These are phyloP conservation scores for Sciurus niger DNA, from an alignment of 2,113 vertebrate species.

Conservation along the genomic window DNA sequence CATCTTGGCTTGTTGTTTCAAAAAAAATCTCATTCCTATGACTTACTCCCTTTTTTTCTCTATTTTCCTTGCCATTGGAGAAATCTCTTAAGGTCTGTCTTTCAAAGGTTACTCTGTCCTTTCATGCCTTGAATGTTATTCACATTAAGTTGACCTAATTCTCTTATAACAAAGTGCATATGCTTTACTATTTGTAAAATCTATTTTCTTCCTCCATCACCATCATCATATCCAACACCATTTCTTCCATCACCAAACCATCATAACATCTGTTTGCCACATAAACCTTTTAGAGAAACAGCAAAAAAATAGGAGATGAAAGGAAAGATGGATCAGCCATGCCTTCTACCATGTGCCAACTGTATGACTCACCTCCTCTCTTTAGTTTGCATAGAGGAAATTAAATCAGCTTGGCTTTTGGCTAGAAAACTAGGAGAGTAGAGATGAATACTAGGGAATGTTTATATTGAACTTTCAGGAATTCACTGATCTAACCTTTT, in stretches of 20 bases:
- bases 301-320: background rate
- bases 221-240: background rate
- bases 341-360: background rate
- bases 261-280: background rate
- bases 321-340: background rate
- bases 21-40: background rate
- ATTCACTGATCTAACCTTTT: background rate
- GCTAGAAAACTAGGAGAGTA: background rate
- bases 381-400: background rate
- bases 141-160: background rate
- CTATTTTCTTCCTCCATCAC: background rate
- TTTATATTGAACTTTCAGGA: background rate
- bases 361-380: background rate
- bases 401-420: background rate
- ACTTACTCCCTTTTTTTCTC: background rate
- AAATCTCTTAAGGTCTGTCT: background rate
- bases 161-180: background rate
- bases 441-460: background rate
- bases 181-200: background rate
- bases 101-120: background rate
- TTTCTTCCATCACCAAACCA: background rate
- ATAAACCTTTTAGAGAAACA: background rate
- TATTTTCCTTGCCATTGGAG: slow-evolving; percentile 18
- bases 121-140: background rate
- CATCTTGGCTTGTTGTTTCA: background rate